Base-by-base conservation (phyloP, 2,113 vertebrate genomes). In the Sisor rabdophorus region DNA sequence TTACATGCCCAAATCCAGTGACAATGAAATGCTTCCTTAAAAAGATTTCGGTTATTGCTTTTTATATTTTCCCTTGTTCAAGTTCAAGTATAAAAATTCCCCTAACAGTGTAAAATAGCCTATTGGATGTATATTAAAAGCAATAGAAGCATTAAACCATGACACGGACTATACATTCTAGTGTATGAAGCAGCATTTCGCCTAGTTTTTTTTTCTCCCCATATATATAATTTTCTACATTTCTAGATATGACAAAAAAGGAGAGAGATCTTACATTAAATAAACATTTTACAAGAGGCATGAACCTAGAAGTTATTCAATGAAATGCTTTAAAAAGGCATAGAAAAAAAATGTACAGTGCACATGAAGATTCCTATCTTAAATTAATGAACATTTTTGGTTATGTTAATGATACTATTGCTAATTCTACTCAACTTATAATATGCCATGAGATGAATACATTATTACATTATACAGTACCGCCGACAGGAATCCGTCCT, bases 401-500 rank as follows among this genome's bases (percentile, higher is more conserved):
- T 94, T 95, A 95, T 94, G 93, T 97, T 96, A 96, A 92, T 95
- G 90, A 93, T 96, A 95, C 90, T 87, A 87, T 80, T 86, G 87
- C 86, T 89, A 90, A 87, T 92, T 88, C 94, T 97, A 96, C 91
- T 95, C 92, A 97, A 98, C 94, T 98, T 99, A 97, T 90, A 90
- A 87, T 90, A 91, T 95, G 94, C 94, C 94, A 96, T 99, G 97
- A 99, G 97, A 98, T 99, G 97, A 99, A 95, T 95, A 98, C 95
- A 98, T 95, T 91, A 88, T 88, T 63, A 63, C 20, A 87, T 87
- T 89, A 93, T 96, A 97, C 94, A 98, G 94, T 97, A 96, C 95
- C 92, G 92, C 93, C 92, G 92, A 95, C 93, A 96, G 94, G 94
- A 95, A 82, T 84, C 92, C 94, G 93, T 92, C 92, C 94, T 94